phyloP scores from a whole-genome alignment of 2,888 invertebrate species.

The Polydrusus tereticollis region DNA sequence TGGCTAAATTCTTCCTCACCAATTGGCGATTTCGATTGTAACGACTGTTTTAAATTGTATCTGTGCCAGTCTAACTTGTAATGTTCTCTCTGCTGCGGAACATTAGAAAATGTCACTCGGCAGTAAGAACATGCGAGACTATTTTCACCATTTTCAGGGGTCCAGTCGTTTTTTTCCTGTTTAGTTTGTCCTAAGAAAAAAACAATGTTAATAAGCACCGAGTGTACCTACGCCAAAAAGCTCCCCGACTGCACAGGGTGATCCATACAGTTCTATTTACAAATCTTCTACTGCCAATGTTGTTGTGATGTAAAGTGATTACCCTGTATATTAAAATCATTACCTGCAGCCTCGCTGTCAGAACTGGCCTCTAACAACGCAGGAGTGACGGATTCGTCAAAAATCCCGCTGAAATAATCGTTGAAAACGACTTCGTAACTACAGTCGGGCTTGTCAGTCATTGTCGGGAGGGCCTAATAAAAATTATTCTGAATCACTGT shows the following conservation, averaged over 20 bases:
- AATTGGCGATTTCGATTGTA: constrained; percentile 72
- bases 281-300: too few relatives aligned
- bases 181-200: constrained; percentile 69
- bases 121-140: constrained; percentile 70
- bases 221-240: too few relatives aligned
- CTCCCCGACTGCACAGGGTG: too few relatives aligned
- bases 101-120: constrained; percentile 70
- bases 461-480: background rate
- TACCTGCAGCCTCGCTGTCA: constrained; percentile 36
- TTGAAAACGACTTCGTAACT: constrained; percentile 59
- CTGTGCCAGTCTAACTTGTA: constrained; percentile 89
- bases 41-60: constrained; percentile 81
- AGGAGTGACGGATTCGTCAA: constrained; percentile 55
- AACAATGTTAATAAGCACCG: constrained; percentile 61
- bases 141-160: constrained; percentile 46
- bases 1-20: constrained; percentile 72
- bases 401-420: constrained; percentile 57
- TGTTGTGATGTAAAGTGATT: too few relatives aligned
- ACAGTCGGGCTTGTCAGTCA: constrained; percentile 49
- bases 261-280: too few relatives aligned
- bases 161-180: constrained; percentile 38
- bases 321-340: constrained; percentile 28
- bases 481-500: background rate
- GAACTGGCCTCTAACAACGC: constrained; percentile 55
- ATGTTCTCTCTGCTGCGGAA: constrained; percentile 78